A percentile compares a stretch with the other conserved stretches of the same genome.
Evolutionary conservation across 2,888 invertebrate genomes (phyloP).

Genomic region (Athalia circularis): DNA sequence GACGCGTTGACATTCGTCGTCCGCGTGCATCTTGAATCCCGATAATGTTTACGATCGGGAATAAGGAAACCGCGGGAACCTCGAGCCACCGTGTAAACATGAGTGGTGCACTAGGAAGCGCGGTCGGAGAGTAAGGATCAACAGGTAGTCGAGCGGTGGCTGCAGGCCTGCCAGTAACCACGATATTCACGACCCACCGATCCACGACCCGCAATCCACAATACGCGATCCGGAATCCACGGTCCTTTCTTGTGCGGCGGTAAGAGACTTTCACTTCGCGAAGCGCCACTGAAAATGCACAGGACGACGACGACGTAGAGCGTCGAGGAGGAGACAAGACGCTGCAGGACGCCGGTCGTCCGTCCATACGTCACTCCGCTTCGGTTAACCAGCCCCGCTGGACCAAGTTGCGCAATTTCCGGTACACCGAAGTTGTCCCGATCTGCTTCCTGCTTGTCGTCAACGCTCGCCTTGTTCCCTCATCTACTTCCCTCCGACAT

Average conservation of each 20-base stretch:
- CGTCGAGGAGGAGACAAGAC: background rate
- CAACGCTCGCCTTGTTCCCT: background rate
- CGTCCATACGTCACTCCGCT: constrained; percentile 40
- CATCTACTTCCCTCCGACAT: background rate
- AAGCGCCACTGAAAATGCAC: constrained; percentile 62
- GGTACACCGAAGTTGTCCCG: constrained; percentile 43
- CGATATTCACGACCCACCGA: constrained; percentile 42
- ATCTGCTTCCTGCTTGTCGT: constrained; percentile 26
- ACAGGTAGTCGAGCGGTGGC: constrained; percentile 36
- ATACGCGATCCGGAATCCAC: constrained; percentile 10
- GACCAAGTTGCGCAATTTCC: constrained; percentile 64
- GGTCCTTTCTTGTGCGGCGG: too few species aligned
- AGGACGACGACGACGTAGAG: constrained; percentile 59
- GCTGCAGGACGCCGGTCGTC: constrained; percentile 31
- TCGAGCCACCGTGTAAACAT: constrained; percentile 42
- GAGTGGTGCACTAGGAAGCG: constrained; percentile 41
- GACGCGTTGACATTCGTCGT: too few species aligned
- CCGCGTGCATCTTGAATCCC: background rate
- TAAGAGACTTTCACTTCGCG: constrained; percentile 65
- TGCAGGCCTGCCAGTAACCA: background rate
- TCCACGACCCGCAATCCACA: constrained; percentile 15
- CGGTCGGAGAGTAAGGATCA: constrained; percentile 7
- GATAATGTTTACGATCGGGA: constrained; percentile 12
- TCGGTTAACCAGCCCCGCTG: constrained; percentile 59
- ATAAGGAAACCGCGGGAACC: constrained; percentile 43